These are phyloP conservation scores for Alauda arvensis DNA, from an alignment of 2,797 vertebrate species.

Conservation along the genomic window DNA sequence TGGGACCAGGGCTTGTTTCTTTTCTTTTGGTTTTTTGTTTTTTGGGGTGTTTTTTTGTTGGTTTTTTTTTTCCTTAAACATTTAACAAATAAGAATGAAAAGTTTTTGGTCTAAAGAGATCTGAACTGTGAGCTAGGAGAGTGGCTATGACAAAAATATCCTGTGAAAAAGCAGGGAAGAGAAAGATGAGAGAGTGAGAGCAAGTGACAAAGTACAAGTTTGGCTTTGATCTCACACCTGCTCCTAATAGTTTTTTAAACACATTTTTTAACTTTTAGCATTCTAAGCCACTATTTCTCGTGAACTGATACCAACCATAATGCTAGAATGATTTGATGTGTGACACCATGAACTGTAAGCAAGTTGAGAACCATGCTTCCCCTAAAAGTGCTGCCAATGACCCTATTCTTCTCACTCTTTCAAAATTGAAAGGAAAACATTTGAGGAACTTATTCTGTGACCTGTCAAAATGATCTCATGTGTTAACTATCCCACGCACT, in stretches of 20 bases:
- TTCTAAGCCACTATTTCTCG: background rate
- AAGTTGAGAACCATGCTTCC: background rate
- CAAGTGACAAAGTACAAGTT: background rate
- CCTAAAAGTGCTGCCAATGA: background rate
- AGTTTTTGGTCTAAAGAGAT: background rate
- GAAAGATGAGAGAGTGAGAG: background rate
- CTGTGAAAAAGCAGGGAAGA: background rate
- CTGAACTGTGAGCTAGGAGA: rapidly evolving
- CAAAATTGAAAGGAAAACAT: background rate
- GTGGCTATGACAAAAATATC: background rate
- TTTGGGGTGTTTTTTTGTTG: background rate
- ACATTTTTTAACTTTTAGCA: background rate
- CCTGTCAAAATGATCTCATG: background rate
- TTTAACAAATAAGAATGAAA: background rate
- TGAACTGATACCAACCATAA: background rate
- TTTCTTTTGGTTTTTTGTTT: background rate
- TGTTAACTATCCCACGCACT: background rate
- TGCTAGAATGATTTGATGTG: background rate
- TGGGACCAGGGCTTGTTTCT: background rate
- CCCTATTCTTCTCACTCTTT: background rate
- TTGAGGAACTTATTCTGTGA: background rate
- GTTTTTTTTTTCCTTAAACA: background rate
- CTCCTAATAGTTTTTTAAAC: background rate
- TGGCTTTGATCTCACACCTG: background rate
- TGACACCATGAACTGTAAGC: background rate